Conservation (phyloP, 2,888 invertebrate species). For the Platypus cylindrus region DNA sequence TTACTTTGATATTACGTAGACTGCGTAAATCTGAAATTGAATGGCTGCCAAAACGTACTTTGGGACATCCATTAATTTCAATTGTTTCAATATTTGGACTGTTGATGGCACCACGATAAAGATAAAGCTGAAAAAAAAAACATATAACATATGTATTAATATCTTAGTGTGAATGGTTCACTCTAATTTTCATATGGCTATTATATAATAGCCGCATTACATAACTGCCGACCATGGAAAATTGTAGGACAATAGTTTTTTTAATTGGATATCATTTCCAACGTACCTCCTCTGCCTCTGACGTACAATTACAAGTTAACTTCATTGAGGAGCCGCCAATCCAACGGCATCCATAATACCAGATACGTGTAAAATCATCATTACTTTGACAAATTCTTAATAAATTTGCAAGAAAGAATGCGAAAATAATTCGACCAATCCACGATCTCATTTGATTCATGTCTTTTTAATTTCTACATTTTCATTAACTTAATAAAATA, state of each 20-base stretch:
- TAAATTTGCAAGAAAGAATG: not conserved
- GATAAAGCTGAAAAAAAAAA: constrained; percentile 27
- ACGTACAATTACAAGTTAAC: constrained; percentile 26
- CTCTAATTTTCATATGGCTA: too few relatives aligned
- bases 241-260: too few relatives aligned
- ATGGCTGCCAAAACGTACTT: constrained; percentile 44
- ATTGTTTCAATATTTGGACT: constrained; percentile 34
- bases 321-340: constrained; percentile 25
- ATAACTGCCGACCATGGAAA: too few relatives aligned
- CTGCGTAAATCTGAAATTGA: constrained; percentile 48
- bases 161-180: not conserved
- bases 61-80: constrained; percentile 52
- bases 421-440: too few relatives aligned
- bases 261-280: too few relatives aligned
- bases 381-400: constrained; percentile 3
- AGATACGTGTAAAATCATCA: constrained; percentile 24
- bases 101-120: constrained; percentile 27
- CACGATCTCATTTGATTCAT: too few relatives aligned
- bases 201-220: too few relatives aligned
- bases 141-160: too few relatives aligned
- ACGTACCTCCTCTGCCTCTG: constrained; percentile 23
- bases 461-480: too few relatives aligned
- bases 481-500: too few relatives aligned
- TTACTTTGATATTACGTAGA: constrained; percentile 49
- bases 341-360: constrained; percentile 30